phyloP scores from a whole-genome alignment of 2,113 vertebrate genomes.

The Tachysurus fulvidraco region DNA sequence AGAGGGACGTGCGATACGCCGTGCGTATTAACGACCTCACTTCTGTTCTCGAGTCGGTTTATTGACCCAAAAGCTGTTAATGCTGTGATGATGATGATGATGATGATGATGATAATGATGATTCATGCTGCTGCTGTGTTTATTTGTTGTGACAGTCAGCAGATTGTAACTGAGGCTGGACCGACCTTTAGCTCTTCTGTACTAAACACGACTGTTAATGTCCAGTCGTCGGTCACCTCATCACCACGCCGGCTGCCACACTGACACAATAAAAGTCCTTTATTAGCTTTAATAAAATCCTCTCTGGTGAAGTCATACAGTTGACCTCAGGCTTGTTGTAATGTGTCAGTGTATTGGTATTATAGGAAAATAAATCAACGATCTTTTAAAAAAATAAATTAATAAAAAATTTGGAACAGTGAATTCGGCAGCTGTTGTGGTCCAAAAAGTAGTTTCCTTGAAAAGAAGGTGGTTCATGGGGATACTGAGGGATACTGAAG shows the following conservation, averaged over 20 bases:
- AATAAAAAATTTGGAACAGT: too few relatives aligned
- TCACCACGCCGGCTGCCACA: background rate
- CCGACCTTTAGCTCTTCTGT: background rate
- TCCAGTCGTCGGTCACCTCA: background rate
- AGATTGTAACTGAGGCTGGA: background rate
- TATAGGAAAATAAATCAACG: too few relatives aligned
- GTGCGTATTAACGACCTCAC: background rate
- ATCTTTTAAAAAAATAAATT: too few relatives aligned
- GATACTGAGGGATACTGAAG: background rate
- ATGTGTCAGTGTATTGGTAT: too few relatives aligned
- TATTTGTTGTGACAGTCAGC: background rate
- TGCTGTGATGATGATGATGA: background rate
- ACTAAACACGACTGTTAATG: background rate
- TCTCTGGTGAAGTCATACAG: background rate
- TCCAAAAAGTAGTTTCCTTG: background rate
- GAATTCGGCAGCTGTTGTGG: too few relatives aligned
- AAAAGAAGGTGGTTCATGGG: background rate
- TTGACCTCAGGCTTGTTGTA: background rate
- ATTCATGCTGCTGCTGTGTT: background rate
- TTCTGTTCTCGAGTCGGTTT: conserved; percentile 2
- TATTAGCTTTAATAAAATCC: background rate
- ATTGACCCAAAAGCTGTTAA: background rate
- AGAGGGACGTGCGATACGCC: conserved; percentile 7
- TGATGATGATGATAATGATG: background rate
- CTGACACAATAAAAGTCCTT: background rate